phyloP scores from a whole-genome alignment of 1,140 invertebrate genomes.

The Eubasilissa regina region DNA sequence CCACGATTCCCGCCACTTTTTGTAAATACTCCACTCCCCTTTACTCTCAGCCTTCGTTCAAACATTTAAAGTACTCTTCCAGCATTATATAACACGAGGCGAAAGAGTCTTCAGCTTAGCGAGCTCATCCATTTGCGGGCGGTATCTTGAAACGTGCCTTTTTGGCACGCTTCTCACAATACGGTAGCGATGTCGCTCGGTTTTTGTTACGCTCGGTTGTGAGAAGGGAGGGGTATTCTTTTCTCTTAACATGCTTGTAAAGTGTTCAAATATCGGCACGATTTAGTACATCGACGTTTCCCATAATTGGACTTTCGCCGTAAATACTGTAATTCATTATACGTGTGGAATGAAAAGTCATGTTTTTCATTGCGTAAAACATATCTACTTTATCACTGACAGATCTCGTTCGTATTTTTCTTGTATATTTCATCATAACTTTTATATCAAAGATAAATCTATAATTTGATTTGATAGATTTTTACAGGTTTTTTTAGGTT shows the following conservation, averaged over 20 bases:
- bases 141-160: background rate
- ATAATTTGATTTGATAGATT: too few relatives aligned
- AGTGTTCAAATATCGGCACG: conserved; percentile 49
- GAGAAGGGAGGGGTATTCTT: conserved; percentile 10
- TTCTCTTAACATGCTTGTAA: conserved; percentile 38
- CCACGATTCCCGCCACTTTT: conserved; percentile 43
- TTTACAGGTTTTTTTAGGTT: too few relatives aligned
- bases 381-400: conserved; percentile 8
- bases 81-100: background rate
- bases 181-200: background rate
- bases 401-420: conserved; percentile 17
- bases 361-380: conserved; percentile 26
- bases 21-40: conserved; percentile 22
- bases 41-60: conserved; percentile 9
- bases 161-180: conserved; percentile 6
- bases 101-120: background rate
- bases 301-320: conserved; percentile 48
- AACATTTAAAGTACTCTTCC: background rate
- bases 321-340: conserved; percentile 40
- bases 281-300: conserved; percentile 33
- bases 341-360: conserved; percentile 26
- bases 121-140: background rate
- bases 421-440: background rate
- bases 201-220: background rate
- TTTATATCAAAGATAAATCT: too few relatives aligned